phyloP scores from a whole-genome alignment of 30 jellyfish, hydroid and myxozoan genomes.

The Chrysaora quinquecirrha region DNA sequence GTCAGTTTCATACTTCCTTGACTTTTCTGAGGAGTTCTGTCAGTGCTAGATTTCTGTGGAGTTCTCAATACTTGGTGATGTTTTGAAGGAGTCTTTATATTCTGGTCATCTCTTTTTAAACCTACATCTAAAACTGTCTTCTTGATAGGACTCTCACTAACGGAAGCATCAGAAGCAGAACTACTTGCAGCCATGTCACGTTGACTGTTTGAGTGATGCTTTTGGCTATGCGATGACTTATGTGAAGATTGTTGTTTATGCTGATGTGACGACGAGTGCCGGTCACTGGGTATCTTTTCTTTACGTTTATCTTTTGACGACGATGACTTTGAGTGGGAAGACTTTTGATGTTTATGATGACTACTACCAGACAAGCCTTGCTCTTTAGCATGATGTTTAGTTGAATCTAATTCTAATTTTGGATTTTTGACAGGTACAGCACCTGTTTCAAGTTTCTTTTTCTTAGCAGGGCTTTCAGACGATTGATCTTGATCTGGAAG shows the following conservation, averaged over 20 bases:
- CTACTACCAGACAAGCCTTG: not conserved
- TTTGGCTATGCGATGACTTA: slow-evolving; percentile 58
- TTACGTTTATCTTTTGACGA: slow-evolving; percentile 37
- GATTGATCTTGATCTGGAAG: slow-evolving; percentile 44
- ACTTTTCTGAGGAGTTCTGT: not conserved
- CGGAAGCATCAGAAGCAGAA: not conserved
- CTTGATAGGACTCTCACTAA: not conserved
- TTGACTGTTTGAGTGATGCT: slow-evolving; percentile 53
- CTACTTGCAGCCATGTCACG: slow-evolving; percentile 20
- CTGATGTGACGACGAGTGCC: slow-evolving; percentile 39
- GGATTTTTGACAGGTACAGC: slow-evolving; percentile 22
- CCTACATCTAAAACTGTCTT: not conserved
- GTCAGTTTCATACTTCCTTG: not conserved
- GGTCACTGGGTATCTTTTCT: slow-evolving; percentile 27
- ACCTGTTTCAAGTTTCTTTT: slow-evolving; percentile 49
- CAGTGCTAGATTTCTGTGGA: not conserved
- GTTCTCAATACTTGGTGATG: not conserved
- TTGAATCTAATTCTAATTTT: slow-evolving; percentile 27
- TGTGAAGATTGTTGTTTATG: slow-evolving; percentile 50
- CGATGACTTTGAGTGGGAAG: slow-evolving; percentile 2
- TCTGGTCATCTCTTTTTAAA: not conserved
- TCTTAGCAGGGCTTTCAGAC: slow-evolving; percentile 76
- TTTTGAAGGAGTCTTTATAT: not conserved
- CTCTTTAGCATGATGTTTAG: slow-evolving; percentile 18
- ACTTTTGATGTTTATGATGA: slow-evolving; percentile 40